phyloP scores from a whole-genome alignment of 2,797 vertebrate species.

The Oreonectes daqikongensis region DNA sequence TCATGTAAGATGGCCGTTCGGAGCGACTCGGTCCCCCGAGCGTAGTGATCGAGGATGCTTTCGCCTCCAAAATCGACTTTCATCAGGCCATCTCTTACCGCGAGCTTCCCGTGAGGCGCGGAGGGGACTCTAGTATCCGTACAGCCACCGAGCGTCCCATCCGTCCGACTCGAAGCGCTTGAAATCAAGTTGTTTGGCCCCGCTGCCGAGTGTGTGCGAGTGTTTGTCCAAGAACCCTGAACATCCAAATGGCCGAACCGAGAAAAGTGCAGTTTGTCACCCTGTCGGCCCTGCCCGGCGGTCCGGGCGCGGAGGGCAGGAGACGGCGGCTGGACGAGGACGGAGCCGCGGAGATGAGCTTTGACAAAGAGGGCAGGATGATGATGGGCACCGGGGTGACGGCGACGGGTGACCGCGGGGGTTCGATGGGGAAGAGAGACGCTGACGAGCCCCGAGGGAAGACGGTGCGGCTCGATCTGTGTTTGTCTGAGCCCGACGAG shows the following conservation, averaged over 20 bases:
- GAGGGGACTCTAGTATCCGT: slow-evolving; percentile 68
- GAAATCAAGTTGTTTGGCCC: slow-evolving; percentile 77
- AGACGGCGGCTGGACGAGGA: slow-evolving; percentile 84
- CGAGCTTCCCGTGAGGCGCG: slow-evolving; percentile 70
- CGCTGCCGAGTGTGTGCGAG: slow-evolving; percentile 70
- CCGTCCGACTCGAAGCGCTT: slow-evolving; percentile 58
- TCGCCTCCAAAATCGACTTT: slow-evolving; percentile 76
- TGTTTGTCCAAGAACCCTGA: slow-evolving; percentile 70
- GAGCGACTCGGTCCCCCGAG: slow-evolving; percentile 77
- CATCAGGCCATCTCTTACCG: slow-evolving; percentile 71
- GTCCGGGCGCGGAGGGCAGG: slow-evolving; percentile 80
- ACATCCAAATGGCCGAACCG: slow-evolving; percentile 92
- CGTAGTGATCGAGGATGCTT: slow-evolving; percentile 78
- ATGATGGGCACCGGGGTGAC: slow-evolving; percentile 74
- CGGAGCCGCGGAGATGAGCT: slow-evolving; percentile 78
- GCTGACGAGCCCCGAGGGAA: slow-evolving; percentile 74
- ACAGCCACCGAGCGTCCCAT: slow-evolving; percentile 50
- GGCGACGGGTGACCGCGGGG: slow-evolving; percentile 75
- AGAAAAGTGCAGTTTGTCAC: slow-evolving; percentile 94
- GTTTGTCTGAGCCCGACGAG: slow-evolving; percentile 90
- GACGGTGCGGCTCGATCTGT: slow-evolving; percentile 88
- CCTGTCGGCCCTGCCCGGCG: slow-evolving; percentile 82
- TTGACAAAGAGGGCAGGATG: slow-evolving; percentile 72
- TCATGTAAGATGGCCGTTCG: slow-evolving; percentile 84
- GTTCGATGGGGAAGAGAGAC: slow-evolving; percentile 72